Base-by-base conservation (phyloP, 2,797 vertebrate species). In the Carduelis carduelis region DNA sequence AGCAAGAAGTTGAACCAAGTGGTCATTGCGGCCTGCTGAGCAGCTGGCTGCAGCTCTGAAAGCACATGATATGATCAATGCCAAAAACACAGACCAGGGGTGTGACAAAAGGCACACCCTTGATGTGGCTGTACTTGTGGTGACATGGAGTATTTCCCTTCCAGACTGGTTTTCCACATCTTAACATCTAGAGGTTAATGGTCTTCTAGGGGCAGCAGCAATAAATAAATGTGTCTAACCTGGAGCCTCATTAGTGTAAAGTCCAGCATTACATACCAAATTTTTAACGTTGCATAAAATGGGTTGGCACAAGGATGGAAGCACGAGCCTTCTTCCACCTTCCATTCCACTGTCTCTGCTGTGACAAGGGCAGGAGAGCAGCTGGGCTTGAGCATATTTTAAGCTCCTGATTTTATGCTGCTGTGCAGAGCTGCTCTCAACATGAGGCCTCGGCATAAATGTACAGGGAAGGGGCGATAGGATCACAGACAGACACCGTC, bases 41-140 rank as follows among this genome's bases (percentile, higher is more conserved):
- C 14, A 11, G 30, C 22, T 17, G 78, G 32, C 14, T 78, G 47
- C 39, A 55, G 27, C 24, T 84, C 55, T 87, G 59, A 72, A 59
- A 49, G 35, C 23, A 63, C 19, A 14, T 0, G 2, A 17, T 26
- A 28, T 4, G 22, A 57, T 3, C 0, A 0, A 26, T 15, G 6
- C 5, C 59, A 32, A 72, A 93, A 84, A 12, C 43, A 81, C 41
- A 75, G 41, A 34, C 27, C 8, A 22, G 7, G 9, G 9, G 3
- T n/a, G 30, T 39, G 59, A 50, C 50, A 76, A 75, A 61, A 63
- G 22, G 12, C 39, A 39, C 39, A 39, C 39, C 39, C 39, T 39
- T 52, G 39, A 85, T 47, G 52, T 37, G 55, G 22, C 15, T 11
- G 8, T 30, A 44, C 14, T 13, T 47, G 22, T 12, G 20, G 13